Percentiles rank a stretch among this genome's conserved stretches.
phyloP scores from a whole-genome alignment of 2,113 vertebrate species.

The Tringa solitaria region DNA sequence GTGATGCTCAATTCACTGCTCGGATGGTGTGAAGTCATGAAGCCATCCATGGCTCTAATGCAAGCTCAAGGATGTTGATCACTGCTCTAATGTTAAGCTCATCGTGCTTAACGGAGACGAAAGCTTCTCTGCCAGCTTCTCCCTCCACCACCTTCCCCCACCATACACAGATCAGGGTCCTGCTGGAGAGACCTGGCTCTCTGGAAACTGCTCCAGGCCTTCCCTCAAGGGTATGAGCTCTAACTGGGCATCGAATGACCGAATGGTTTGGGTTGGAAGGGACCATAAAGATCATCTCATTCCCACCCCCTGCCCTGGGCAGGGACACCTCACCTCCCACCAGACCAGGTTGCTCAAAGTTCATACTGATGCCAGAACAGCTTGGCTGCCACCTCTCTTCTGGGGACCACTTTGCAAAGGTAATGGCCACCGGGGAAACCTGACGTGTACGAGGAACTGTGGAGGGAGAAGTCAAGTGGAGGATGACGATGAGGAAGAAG shows the following conservation, averaged over 20 bases:
- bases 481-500: background rate
- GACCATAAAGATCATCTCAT: background rate
- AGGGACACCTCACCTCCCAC: background rate
- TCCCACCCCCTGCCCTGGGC: background rate
- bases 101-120: background rate
- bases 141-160: background rate
- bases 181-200: background rate
- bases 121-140: background rate
- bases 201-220: accelerated
- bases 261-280: background rate
- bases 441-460: accelerated
- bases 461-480: background rate
- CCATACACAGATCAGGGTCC: accelerated
- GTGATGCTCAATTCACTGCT: accelerated
- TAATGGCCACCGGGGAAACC: background rate
- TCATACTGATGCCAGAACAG: accelerated
- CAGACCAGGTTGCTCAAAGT: background rate
- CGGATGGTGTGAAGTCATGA: background rate
- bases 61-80: too few species aligned
- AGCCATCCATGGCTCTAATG: accelerated
- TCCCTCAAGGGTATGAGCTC: background rate
- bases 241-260: background rate
- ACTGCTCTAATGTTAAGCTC: too few species aligned
- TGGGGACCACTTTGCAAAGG: background rate
- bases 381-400: background rate